Conservation (phyloP, 2,113 vertebrate genomes). For the Dicerorhinus sumatrensis region DNA sequence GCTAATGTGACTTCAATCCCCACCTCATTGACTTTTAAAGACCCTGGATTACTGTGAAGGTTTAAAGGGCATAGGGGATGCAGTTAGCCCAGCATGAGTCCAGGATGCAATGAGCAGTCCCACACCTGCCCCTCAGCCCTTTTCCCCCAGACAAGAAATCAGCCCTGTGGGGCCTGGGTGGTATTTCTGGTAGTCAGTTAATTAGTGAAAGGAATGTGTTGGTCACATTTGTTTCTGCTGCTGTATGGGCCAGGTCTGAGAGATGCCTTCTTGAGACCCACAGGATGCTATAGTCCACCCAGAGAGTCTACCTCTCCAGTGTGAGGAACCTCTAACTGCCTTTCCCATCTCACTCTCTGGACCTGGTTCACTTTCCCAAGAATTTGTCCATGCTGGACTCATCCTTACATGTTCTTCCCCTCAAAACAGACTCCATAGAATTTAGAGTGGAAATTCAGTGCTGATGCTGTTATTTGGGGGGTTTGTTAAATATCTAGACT, state of each 20-base stretch:
- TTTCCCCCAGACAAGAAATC: not conserved
- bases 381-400: not conserved
- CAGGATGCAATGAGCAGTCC: accelerated
- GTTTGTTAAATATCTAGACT: not conserved
- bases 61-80: not conserved
- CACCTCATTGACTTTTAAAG: not conserved
- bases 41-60: not conserved
- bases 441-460: not conserved
- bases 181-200: not conserved
- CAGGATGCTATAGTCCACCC: accelerated
- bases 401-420: not conserved
- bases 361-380: not conserved
- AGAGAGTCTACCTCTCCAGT: accelerated
- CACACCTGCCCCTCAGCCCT: accelerated
- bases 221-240: not conserved
- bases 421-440: not conserved
- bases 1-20: not conserved
- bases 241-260: not conserved
- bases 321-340: not conserved
- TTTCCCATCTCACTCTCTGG: not conserved
- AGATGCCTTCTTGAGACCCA: not conserved
- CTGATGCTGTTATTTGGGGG: not conserved
- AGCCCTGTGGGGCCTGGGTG: not conserved
- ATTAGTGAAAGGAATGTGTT: not conserved
- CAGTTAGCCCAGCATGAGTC: not conserved